These are phyloP conservation scores for Fulmarus glacialis DNA, from an alignment of 2,113 vertebrate species.

Conservation along the genomic window DNA sequence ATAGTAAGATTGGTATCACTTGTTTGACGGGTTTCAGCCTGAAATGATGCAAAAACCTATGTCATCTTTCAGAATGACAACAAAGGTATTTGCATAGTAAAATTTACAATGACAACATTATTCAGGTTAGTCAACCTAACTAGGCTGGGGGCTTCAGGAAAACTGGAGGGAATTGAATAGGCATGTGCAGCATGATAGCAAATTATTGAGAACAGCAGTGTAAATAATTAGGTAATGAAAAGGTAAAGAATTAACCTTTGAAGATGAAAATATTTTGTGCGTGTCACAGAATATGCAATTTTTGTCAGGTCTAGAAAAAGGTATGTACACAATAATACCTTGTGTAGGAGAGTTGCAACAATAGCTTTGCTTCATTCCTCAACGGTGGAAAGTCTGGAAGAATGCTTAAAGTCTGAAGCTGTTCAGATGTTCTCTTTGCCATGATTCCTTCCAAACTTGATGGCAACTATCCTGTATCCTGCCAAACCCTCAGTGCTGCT, in stretches of 20 bases:
- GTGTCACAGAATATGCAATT: not conserved
- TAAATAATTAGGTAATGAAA: not conserved
- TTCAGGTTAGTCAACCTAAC: not conserved
- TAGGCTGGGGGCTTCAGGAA: not conserved
- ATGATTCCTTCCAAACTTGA: not conserved
- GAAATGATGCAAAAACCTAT: not conserved
- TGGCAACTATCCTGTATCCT: not conserved
- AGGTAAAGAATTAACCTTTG: not conserved
- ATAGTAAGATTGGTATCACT: not conserved
- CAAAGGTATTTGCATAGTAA: not conserved
- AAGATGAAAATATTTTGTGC: not conserved
- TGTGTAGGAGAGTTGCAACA: not conserved
- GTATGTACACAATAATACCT: not conserved
- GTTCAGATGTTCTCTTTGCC: not conserved
- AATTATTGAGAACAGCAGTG: not conserved
- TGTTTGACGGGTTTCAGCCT: not conserved
- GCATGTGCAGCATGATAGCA: not conserved
- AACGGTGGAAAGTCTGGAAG: not conserved
- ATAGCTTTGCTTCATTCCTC: not conserved
- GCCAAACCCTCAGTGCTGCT: not conserved
- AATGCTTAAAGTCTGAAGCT: not conserved
- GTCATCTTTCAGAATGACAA: not conserved
- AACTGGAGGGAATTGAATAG: not conserved
- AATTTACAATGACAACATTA: not conserved
- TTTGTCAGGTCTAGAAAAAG: not conserved